Evolutionary conservation across 2,797 vertebrate species (phyloP).

Genomic region (Anguilla megastoma): DNA sequence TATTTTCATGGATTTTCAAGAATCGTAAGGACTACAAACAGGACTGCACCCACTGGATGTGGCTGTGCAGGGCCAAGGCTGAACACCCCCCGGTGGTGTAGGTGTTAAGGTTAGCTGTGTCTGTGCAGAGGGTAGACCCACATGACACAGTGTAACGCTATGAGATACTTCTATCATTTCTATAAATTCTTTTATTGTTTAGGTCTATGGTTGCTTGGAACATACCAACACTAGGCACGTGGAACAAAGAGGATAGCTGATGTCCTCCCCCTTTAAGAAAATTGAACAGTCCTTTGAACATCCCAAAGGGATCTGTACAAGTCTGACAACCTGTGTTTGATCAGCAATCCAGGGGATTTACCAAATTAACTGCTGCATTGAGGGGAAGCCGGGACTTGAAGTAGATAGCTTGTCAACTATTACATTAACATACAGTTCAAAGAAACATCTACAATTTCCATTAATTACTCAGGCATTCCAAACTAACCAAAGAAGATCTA

Average conservation of each 20-base stretch:
- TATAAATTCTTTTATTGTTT: background rate
- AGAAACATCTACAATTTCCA: background rate
- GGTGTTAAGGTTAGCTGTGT: background rate
- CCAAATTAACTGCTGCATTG: background rate
- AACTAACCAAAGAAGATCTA: background rate
- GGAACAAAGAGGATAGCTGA: background rate
- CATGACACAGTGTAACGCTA: background rate
- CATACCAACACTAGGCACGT: background rate
- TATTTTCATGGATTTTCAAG: no score
- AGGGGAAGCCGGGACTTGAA: background rate
- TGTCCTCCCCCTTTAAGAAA: background rate
- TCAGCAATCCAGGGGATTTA: conserved; percentile 12
- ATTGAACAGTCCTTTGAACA: background rate
- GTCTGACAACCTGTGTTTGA: background rate
- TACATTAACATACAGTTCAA: background rate
- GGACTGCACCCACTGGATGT: no score
- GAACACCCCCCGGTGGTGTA: no score
- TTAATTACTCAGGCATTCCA: background rate
- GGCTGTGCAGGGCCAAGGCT: no score
- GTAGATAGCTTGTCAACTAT: background rate
- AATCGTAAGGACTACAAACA: no score
- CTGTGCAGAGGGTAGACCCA: background rate
- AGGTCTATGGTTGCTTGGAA: background rate
- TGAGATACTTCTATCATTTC: background rate
- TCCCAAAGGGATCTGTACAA: conserved; percentile 14